Evolutionary conservation across 1,140 invertebrate genomes (phyloP), one percentile per base, ranked within the genome.

Genomic region (Bombus difficillimus): DNA sequence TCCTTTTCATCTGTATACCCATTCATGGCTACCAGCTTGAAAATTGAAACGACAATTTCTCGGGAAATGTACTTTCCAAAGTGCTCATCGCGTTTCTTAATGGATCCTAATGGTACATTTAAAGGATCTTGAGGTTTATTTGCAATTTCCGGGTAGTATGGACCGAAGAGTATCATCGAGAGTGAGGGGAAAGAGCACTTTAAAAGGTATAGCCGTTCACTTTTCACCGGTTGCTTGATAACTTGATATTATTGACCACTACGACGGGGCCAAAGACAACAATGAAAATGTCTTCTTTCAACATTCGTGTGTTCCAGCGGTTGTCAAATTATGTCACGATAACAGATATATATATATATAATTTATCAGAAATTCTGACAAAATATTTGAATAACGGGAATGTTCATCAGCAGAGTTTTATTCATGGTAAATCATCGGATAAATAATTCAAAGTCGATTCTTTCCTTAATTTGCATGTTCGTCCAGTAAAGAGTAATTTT

Each of bases 221-320:
- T 32, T 57, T 43, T 68, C 43, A 43, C 1, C 25, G 43, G 47
- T 57, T 15, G 34, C 13, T 71, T 18, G 32, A 53, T 68, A 69
- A 57, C 62, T 79, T 47, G 47, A 78, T 84, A 84, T 84, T 79
- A 84, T 78, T 79, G 72, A 76, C 59, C 41, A 8, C 34, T 59
- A 28, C 25, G n/a, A 59, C 1, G 59, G 2, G 22, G 34, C 18
- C 3, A 69, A 59, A 59, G 59, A 83, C 64, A 78, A 83, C 47
- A 69, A 83, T 66, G 72, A 76, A 53, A 76, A 66, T 18, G 34
- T 76, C 81, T 25, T 66, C 71, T 66, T 39, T 39, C 72, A 75
- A 75, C 81, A 76, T 76, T n/a, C 22, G 32, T 62, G 43, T 74
- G 18, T 59, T 13, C 32, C n/a, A 39, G 72, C n/a, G 22, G 73